These are phyloP conservation scores for Tetropium fuscum DNA, from an alignment of 2,888 invertebrate genomes.

Conservation along the genomic window DNA sequence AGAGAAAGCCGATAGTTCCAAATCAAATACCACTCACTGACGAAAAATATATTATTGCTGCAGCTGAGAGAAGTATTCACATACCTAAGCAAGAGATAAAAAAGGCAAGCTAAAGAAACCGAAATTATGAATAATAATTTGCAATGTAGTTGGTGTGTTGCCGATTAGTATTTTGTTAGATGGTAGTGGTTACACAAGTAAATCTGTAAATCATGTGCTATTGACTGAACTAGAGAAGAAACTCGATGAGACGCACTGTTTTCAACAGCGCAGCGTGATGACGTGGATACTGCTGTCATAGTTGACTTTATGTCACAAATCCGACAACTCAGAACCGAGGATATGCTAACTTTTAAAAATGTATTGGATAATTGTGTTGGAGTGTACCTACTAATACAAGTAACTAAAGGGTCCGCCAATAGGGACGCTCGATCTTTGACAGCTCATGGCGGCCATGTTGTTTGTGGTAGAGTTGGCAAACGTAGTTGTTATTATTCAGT, in stretches of 20 bases:
- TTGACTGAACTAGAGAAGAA: background rate
- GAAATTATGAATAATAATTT: background rate
- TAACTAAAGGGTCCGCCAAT: too few species aligned
- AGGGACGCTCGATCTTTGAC: too few species aligned
- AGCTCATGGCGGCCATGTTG: too few species aligned
- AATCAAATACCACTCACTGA: background rate
- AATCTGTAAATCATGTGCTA: background rate
- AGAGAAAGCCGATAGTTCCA: too few species aligned
- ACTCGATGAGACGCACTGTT: background rate
- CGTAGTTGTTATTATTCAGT: too few species aligned
- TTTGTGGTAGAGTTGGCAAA: too few species aligned
- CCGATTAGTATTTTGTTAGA: background rate
- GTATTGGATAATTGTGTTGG: too few species aligned
- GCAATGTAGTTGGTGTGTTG: background rate
- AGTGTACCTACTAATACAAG: too few species aligned
- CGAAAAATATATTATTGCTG: background rate
- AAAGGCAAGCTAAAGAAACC: too few species aligned
- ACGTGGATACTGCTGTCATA: background rate
- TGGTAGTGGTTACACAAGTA: conserved; percentile 1
- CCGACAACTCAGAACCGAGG: too few species aligned
- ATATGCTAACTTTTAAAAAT: too few species aligned
- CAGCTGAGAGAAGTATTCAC: background rate
- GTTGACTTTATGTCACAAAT: background rate
- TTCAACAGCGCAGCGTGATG: background rate
- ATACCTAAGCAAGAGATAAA: background rate